Conservation (phyloP, 2,797 vertebrate species). For the Vultur gryphus region DNA sequence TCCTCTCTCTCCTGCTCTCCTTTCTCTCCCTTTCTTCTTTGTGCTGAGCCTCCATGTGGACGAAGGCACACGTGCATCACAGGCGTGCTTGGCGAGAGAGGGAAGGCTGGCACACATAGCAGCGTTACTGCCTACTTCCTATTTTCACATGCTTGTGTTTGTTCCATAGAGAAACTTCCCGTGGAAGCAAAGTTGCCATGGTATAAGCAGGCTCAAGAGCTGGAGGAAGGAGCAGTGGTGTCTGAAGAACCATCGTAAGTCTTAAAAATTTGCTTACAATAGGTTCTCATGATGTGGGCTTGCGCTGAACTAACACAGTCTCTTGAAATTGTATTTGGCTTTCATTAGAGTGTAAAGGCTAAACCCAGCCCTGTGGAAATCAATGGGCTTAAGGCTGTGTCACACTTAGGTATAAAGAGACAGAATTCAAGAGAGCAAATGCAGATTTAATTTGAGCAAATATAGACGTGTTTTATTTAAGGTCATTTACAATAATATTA, state of each 20-base stretch:
- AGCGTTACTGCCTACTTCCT: neutral
- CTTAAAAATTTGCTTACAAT: neutral
- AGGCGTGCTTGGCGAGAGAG: accelerated
- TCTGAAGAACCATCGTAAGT: conserved; percentile 95
- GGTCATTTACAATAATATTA: neutral
- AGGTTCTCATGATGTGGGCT: neutral
- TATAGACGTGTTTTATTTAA: neutral
- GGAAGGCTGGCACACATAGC: neutral
- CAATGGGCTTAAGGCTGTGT: neutral
- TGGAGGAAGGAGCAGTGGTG: conserved; percentile 85
- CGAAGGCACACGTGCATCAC: neutral
- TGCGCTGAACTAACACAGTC: neutral
- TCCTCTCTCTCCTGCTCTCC: neutral
- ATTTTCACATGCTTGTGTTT: neutral
- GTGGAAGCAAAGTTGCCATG: conserved; percentile 92
- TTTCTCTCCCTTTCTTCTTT: neutral
- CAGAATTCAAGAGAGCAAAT: neutral
- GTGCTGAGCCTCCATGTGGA: neutral
- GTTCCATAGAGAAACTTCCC: conserved; percentile 84
- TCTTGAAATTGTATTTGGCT: neutral
- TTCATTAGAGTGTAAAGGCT: neutral
- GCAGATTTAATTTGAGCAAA: neutral
- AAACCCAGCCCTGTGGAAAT: neutral
- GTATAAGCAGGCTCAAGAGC: conserved; percentile 95
- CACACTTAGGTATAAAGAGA: neutral